phyloP scores from a whole-genome alignment of 2,888 invertebrate species.

The Cacoxenus indagator region DNA sequence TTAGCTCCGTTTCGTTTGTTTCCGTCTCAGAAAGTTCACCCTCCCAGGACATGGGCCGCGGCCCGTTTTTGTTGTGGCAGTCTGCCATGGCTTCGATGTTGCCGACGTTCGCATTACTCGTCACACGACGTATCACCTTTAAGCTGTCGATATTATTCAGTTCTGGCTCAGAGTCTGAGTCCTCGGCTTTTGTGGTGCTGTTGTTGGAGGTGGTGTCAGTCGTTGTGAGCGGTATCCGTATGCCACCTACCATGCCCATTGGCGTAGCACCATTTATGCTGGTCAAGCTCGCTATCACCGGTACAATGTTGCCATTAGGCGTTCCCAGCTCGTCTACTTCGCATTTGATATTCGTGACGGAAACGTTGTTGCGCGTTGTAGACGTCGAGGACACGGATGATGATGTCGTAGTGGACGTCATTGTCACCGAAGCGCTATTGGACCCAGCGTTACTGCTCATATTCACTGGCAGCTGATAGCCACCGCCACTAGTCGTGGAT shows the following conservation, averaged over 20 bases:
- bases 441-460: conserved; percentile 44
- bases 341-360: conserved; percentile 84
- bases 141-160: conserved; percentile 69
- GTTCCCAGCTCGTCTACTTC: conserved; percentile 61
- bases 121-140: conserved; percentile 72
- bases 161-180: conserved; percentile 70
- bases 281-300: conserved; percentile 53
- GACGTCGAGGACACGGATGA: conserved; percentile 47
- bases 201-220: conserved; percentile 44
- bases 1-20: conserved; percentile 70
- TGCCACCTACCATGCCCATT: conserved; percentile 38
- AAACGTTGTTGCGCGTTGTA: conserved; percentile 74
- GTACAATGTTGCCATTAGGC: conserved; percentile 61
- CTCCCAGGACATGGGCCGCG: conserved; percentile 94
- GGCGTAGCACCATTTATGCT: conserved; percentile 53
- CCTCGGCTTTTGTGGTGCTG: conserved; percentile 64
- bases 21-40: conserved; percentile 93
- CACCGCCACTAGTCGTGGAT: conserved; percentile 33
- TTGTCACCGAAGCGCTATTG: conserved; percentile 25
- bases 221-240: conserved; percentile 50
- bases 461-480: conserved; percentile 50
- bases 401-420: conserved; percentile 24
- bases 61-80: conserved; percentile 68
- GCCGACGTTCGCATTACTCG: conserved; percentile 23
- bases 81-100: neutral